These are phyloP conservation scores for Chironomus riparius DNA, from an alignment of 2,888 invertebrate species.

Conservation along the genomic window DNA sequence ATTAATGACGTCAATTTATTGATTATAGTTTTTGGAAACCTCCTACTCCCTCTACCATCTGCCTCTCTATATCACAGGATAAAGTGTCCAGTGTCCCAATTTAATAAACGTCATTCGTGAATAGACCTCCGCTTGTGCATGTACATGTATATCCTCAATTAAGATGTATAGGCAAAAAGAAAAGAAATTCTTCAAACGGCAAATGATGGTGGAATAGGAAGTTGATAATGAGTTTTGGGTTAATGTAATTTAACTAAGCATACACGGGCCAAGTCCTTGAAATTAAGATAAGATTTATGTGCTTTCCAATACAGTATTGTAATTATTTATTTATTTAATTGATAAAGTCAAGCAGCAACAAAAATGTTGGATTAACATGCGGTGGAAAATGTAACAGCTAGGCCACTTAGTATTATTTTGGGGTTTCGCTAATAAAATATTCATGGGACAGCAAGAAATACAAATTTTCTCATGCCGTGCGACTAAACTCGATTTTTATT, in stretches of 20 bases:
- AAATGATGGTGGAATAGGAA: background rate
- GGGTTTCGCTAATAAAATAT: background rate
- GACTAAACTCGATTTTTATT: background rate
- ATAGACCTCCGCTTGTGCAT: too few species aligned
- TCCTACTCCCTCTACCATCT: too few species aligned
- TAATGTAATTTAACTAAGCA: background rate
- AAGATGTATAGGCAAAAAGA: background rate
- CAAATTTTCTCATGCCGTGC: background rate
- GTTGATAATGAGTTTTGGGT: conserved; percentile 5
- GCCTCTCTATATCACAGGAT: too few species aligned
- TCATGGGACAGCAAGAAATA: background rate
- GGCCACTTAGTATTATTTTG: background rate
- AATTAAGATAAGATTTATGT: background rate
- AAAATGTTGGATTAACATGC: background rate
- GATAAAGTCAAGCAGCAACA: background rate
- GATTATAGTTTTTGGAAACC: too few species aligned
- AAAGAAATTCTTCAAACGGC: background rate
- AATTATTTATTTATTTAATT: background rate
- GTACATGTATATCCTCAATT: background rate
- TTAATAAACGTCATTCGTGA: too few species aligned
- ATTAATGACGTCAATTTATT: too few species aligned
- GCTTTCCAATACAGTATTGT: background rate
- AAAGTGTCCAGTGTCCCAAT: too few species aligned
- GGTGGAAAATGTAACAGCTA: background rate
- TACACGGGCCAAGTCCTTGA: background rate